phyloP scores from a whole-genome alignment of 2,888 invertebrate genomes.

The Pherbina coryleti region DNA sequence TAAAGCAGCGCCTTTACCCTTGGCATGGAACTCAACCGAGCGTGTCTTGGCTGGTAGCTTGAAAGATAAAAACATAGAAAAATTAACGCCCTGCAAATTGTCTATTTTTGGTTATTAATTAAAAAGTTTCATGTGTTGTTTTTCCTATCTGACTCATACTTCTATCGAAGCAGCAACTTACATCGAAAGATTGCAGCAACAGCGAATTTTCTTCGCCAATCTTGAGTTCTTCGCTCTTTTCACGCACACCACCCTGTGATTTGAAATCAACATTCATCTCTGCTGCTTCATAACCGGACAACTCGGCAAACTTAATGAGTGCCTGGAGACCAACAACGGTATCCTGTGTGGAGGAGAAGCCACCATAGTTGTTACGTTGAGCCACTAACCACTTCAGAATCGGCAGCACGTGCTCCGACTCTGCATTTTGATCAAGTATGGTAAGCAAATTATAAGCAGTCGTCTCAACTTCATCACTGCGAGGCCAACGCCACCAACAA shows the following conservation, averaged over 20 bases:
- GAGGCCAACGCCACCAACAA: constrained; percentile 69
- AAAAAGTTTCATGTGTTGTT: too few relatives aligned
- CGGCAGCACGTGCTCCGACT: constrained; percentile 61
- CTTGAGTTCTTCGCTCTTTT: constrained; percentile 71
- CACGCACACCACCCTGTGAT: constrained; percentile 67
- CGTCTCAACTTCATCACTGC: constrained; percentile 61
- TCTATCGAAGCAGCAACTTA: constrained; percentile 61
- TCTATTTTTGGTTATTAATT: too few relatives aligned
- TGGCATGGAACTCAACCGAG: constrained; percentile 79
- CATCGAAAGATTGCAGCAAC: constrained; percentile 83
- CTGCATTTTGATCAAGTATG: constrained; percentile 58
- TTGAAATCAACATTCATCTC: constrained; percentile 73
- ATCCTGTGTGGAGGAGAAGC: constrained; percentile 83
- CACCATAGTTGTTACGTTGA: constrained; percentile 79
- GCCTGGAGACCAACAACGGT: constrained; percentile 81
- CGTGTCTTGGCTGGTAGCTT: constrained; percentile 70
- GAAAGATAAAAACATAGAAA: not conserved
- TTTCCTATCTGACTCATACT: too few relatives aligned
- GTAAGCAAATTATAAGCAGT: constrained; percentile 63
- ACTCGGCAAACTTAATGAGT: constrained; percentile 71
- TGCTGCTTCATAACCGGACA: constrained; percentile 70
- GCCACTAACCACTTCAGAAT: constrained; percentile 81
- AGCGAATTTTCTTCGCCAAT: constrained; percentile 83
- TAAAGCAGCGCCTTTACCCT: constrained; percentile 84
- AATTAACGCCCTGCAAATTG: too few relatives aligned